These are phyloP conservation scores for Urocolius indicus DNA, from an alignment of 2,113 vertebrate genomes.

Conservation along the genomic window DNA sequence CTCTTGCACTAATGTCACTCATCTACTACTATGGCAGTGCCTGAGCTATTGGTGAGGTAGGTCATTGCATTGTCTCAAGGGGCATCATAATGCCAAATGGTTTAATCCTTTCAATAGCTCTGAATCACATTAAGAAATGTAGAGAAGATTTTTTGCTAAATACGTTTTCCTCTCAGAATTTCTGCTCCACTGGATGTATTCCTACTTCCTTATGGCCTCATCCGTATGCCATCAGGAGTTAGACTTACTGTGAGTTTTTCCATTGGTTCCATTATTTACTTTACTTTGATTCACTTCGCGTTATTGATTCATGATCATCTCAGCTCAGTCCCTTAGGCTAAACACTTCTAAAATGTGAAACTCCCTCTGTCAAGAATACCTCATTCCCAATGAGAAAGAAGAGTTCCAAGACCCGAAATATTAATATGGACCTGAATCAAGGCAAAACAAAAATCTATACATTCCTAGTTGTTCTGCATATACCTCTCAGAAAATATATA, in stretches of 20 bases:
- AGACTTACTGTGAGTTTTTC: not conserved
- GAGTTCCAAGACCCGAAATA: conserved; percentile 19
- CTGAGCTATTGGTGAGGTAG: not conserved
- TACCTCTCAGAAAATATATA: not conserved
- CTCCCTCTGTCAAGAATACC: not conserved
- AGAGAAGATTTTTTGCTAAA: not conserved
- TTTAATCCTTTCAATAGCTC: not conserved
- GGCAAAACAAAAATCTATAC: not conserved
- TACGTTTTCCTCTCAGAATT: not conserved
- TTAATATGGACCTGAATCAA: not conserved
- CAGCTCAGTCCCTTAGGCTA: not conserved
- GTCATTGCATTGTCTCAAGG: not conserved
- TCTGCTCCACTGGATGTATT: not conserved
- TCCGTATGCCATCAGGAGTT: not conserved
- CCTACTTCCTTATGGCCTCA: not conserved
- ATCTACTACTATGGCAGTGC: not conserved
- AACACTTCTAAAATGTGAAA: not conserved
- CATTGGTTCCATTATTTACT: conserved; percentile 38
- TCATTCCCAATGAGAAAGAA: not conserved
- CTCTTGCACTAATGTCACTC: not conserved
- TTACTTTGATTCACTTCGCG: not conserved
- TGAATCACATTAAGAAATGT: not conserved
- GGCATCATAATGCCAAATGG: not conserved
- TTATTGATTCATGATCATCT: not conserved
- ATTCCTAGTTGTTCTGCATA: not conserved